Evolutionary conservation across 2,888 invertebrate genomes (phyloP), one percentile per base, ranked within the genome.

Genomic region (Synergus gifuensis): DNA sequence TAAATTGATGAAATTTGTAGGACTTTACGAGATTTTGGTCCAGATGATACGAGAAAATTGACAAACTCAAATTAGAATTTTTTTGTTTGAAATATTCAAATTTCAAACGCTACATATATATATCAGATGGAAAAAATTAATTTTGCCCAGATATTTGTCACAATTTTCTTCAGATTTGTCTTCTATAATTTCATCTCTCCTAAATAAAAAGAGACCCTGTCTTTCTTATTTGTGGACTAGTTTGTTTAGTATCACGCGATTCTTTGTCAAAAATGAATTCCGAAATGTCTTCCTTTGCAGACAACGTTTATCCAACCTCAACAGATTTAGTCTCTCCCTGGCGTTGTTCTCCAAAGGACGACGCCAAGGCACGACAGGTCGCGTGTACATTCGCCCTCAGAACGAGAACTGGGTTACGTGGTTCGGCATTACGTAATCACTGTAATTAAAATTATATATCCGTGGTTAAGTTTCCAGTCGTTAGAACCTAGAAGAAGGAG

Each of bases 311-410:
- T 18, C 58, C 18, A n/a, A n/a, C 11, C 18, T 58, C 11, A 11
- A 18, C 58, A 58, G 58, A 58, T 22, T 22, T 58, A 18, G 58
- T 18, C 16, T 49, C 49, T 46, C 46, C 46, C 46, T 58, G 3
- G 18, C 7, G 16, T 58, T 58, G n/a, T 58, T 58, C 58, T 58
- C 58, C 58, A 18, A 79, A 87, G 86, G 87, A 89, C 87, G 87
- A 85, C 86, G 84, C 82, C 77, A 80, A 82, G 84, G 83, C 90
- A 91, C 91, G 91, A 86, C 85, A 90, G 84, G 87, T 90, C 88
- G 91, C 91, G 90, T 91, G 91, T 84, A 81, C 79, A 49, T 78
- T 63, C 49, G 78, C 80, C 82, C 78, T 79, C 78, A 60, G 63
- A 67, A 76, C 77, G 82, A 87, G 46, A 89, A 89, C 85, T 88